Evolutionary conservation across 1,140 invertebrate genomes (phyloP).

Genomic region (Dolichoris vasculosae): DNA sequence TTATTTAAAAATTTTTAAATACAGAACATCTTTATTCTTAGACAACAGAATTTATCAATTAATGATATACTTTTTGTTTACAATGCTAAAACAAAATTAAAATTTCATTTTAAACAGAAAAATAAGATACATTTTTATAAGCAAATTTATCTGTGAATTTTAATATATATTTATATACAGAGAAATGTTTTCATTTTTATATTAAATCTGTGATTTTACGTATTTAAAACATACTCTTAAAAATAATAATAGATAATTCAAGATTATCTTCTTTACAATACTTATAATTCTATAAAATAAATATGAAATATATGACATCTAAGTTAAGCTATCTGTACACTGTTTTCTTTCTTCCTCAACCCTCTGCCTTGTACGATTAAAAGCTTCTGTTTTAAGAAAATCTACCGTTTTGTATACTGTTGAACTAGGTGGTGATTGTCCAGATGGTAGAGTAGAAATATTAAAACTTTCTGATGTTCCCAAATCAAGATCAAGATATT

Average conservation of each 20-base stretch:
- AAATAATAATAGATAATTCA: not conserved
- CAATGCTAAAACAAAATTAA: not conserved
- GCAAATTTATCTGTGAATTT: not conserved
- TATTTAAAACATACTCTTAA: not conserved
- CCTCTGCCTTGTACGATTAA: conserved; percentile 89
- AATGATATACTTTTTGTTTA: not conserved
- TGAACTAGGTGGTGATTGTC: conserved; percentile 72
- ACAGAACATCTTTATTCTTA: too few relatives aligned
- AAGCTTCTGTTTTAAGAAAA: conserved; percentile 92
- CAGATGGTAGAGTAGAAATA: conserved; percentile 62
- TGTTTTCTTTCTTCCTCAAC: conserved; percentile 79
- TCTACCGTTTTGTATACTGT: conserved; percentile 93
- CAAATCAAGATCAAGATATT: conserved; percentile 86
- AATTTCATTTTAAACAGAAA: too few relatives aligned
- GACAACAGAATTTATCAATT: not conserved
- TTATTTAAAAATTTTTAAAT: too few relatives aligned
- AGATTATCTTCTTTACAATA: not conserved
- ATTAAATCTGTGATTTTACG: too few relatives aligned
- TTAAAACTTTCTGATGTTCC: conserved; percentile 70
- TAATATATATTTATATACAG: not conserved
- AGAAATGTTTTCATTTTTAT: not conserved
- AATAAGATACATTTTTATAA: not conserved
- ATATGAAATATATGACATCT: conserved; percentile 45
- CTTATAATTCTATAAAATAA: not conserved
- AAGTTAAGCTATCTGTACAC: conserved; percentile 68